phyloP scores from a whole-genome alignment of 1,140 invertebrate genomes.

The Nomia melanderi region DNA sequence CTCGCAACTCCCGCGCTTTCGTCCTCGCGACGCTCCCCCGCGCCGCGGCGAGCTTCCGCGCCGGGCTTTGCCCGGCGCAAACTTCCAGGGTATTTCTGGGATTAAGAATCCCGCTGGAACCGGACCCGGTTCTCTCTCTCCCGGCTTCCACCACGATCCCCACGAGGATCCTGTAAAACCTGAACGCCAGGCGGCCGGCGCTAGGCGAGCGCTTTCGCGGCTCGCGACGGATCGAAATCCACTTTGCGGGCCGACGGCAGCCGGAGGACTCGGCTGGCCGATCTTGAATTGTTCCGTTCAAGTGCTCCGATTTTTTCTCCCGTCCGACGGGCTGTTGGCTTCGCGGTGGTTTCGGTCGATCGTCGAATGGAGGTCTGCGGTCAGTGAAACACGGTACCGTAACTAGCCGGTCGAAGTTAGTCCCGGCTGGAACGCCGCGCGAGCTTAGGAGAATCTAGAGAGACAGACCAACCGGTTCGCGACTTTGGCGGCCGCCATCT shows the following conservation, averaged over 20 bases:
- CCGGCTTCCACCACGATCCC: background rate
- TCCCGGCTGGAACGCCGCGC: slow-evolving; percentile 39
- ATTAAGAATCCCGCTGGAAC: slow-evolving; percentile 60
- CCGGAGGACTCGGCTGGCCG: too few relatives aligned
- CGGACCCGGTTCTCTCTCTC: background rate
- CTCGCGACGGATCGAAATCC: background rate
- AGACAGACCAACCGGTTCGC: slow-evolving; percentile 77
- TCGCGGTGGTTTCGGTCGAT: slow-evolving; percentile 9
- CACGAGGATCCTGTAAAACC: slow-evolving; percentile 34
- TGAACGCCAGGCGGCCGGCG: background rate
- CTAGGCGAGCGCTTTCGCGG: background rate
- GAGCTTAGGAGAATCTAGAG: slow-evolving; percentile 70
- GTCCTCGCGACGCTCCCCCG: slow-evolving; percentile 39
- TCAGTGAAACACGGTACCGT: slow-evolving; percentile 33
- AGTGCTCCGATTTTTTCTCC: too few relatives aligned
- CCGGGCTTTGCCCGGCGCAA: slow-evolving; percentile 44
- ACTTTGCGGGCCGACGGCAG: too few relatives aligned
- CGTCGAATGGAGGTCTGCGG: slow-evolving; percentile 21
- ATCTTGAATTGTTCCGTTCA: too few relatives aligned
- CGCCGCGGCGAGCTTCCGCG: slow-evolving; percentile 56
- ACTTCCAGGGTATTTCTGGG: slow-evolving; percentile 59
- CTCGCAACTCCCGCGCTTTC: slow-evolving; percentile 41
- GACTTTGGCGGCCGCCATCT: slow-evolving; percentile 78
- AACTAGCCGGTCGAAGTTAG: slow-evolving; percentile 41
- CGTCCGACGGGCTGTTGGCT: background rate